Evolutionary conservation across 2,797 vertebrate species (phyloP).

Genomic region (Echiichthys vipera): DNA sequence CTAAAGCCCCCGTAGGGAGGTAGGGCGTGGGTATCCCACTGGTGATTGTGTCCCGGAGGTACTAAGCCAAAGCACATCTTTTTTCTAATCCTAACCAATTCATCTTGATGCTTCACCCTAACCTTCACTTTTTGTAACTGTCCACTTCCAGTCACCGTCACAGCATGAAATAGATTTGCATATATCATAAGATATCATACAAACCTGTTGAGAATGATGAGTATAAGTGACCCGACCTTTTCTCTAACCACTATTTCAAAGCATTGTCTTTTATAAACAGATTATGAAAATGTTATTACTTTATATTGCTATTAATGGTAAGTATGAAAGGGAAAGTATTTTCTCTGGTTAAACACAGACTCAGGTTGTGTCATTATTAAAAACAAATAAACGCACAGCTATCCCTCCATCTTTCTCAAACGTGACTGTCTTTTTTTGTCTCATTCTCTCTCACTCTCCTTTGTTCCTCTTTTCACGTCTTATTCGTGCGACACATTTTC

Average conservation of each 20-base stretch:
- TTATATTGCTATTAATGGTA: neutral
- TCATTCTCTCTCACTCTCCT: neutral
- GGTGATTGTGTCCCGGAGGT: too few relatives aligned
- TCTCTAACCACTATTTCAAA: slow-evolving; percentile 1
- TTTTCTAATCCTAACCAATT: too few relatives aligned
- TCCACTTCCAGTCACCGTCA: too few relatives aligned
- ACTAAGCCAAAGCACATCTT: too few relatives aligned
- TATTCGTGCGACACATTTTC: slow-evolving; percentile 49
- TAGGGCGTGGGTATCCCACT: too few relatives aligned
- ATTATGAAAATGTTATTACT: neutral
- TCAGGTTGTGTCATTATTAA: neutral
- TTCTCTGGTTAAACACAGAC: slow-evolving; percentile 6
- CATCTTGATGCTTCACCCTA: too few relatives aligned
- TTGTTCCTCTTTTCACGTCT: neutral
- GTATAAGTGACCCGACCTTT: slow-evolving; percentile 28
- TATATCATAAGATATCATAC: too few relatives aligned
- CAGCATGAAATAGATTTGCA: too few relatives aligned
- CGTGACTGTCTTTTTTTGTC: neutral
- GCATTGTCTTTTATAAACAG: neutral
- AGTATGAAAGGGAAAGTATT: neutral
- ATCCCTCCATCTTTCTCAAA: neutral
- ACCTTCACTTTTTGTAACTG: too few relatives aligned
- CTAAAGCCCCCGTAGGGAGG: too few relatives aligned
- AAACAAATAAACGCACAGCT: neutral
- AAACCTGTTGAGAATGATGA: too few relatives aligned